Evolutionary conservation across 2,888 invertebrate genomes (phyloP).

Genomic region (Chrysopilus asiliformis): DNA sequence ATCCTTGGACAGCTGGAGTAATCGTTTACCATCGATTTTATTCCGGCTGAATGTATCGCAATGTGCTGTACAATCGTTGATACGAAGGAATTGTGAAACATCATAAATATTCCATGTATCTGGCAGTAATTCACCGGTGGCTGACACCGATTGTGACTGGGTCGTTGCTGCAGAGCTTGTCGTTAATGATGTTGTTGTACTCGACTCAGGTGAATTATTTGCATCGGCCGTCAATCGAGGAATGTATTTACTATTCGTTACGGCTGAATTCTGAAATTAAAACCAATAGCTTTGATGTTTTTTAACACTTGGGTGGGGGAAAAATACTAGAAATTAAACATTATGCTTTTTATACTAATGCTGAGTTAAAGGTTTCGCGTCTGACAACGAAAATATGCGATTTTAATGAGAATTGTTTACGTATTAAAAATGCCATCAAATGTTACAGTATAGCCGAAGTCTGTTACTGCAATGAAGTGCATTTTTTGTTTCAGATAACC

Average conservation of each 20-base stretch:
- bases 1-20: conserved; percentile 74
- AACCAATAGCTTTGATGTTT: no score
- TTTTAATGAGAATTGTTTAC: no score
- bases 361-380: no score
- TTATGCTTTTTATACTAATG: no score
- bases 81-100: conserved; percentile 77
- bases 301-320: background rate
- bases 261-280: conserved; percentile 33
- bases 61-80: conserved; percentile 70
- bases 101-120: conserved; percentile 71
- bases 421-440: no score
- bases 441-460: no score
- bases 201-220: conserved; percentile 11
- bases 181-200: conserved; percentile 6
- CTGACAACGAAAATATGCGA: no score
- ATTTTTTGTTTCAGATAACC: no score
- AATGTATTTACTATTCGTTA: conserved; percentile 41
- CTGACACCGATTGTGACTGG: background rate
- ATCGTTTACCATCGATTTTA: conserved; percentile 67
- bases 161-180: background rate
- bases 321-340: no score
- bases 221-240: conserved; percentile 39
- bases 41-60: conserved; percentile 52
- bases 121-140: conserved; percentile 36
- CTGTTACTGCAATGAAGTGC: no score